Evolutionary conservation across 2,888 invertebrate species (phyloP).

Genomic region (Drosophila rubida): DNA sequence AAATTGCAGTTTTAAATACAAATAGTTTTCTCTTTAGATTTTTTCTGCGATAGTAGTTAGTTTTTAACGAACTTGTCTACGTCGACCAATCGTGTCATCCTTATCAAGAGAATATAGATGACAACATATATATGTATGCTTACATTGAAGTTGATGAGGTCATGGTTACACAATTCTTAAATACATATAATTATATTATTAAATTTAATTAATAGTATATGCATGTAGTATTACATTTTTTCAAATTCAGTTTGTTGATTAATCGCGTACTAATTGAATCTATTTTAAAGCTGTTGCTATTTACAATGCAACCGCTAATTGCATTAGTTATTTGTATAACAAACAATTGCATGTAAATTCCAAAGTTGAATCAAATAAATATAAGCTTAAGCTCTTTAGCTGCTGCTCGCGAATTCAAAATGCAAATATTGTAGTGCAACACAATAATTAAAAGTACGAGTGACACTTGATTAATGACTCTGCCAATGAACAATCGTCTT

Average conservation of each 20-base stretch:
- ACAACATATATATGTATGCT: neutral
- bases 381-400: conserved; percentile 34
- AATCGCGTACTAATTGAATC: conserved; percentile 9
- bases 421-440: conserved; percentile 29
- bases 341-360: conserved; percentile 4
- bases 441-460: conserved; percentile 35
- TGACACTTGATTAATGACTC: conserved; percentile 55
- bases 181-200: neutral
- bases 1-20: no score
- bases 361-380: conserved; percentile 1
- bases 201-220: neutral
- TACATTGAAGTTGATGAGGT: neutral
- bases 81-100: neutral
- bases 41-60: neutral
- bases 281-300: neutral
- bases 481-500: conserved; percentile 31
- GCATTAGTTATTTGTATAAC: conserved; percentile 1
- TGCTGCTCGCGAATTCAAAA: conserved; percentile 4
- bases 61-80: neutral
- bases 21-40: no score
- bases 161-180: neutral
- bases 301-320: neutral
- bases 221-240: neutral
- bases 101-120: neutral
- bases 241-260: no score